Evolutionary conservation across 2,888 invertebrate genomes (phyloP).

Genomic region (Morinoia aosen): DNA sequence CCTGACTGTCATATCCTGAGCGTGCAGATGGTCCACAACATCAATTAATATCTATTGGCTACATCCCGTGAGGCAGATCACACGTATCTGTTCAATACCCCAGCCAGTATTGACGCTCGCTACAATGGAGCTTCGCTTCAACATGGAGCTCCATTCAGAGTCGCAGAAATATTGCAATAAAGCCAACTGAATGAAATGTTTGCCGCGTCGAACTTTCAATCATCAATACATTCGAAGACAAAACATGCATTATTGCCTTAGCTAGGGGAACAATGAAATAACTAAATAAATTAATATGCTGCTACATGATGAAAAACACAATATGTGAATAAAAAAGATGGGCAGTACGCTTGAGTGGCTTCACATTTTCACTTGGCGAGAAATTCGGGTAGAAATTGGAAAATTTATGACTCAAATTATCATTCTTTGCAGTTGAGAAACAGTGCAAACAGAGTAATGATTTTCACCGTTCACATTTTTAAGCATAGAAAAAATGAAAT

Average conservation of each 20-base stretch:
- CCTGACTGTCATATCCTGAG: constrained; percentile 18
- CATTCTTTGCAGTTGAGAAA: not conserved
- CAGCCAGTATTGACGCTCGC: constrained; percentile 9
- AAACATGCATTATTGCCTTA: constrained; percentile 13
- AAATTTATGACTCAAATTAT: not conserved
- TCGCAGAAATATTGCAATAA: constrained; percentile 41
- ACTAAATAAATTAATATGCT: not conserved
- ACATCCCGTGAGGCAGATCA: constrained; percentile 51
- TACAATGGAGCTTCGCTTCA: constrained; percentile 25
- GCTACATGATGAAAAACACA: not conserved
- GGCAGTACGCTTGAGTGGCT: not conserved
- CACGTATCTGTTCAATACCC: constrained; percentile 47
- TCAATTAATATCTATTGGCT: constrained; percentile 52
- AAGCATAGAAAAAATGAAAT: not conserved
- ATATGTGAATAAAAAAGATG: not conserved
- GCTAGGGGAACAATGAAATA: not conserved
- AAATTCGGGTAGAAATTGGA: not conserved
- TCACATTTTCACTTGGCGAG: not conserved
- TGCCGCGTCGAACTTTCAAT: not conserved
- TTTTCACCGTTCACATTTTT: not conserved
- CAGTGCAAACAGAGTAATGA: not conserved
- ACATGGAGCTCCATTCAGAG: constrained; percentile 23
- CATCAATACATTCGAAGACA: not conserved
- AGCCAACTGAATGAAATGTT: constrained; percentile 23
- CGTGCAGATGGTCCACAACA: constrained; percentile 42